These are phyloP conservation scores for Lindbergichthys nudifrons DNA, from an alignment of 2,797 vertebrate species.

Conservation along the genomic window DNA sequence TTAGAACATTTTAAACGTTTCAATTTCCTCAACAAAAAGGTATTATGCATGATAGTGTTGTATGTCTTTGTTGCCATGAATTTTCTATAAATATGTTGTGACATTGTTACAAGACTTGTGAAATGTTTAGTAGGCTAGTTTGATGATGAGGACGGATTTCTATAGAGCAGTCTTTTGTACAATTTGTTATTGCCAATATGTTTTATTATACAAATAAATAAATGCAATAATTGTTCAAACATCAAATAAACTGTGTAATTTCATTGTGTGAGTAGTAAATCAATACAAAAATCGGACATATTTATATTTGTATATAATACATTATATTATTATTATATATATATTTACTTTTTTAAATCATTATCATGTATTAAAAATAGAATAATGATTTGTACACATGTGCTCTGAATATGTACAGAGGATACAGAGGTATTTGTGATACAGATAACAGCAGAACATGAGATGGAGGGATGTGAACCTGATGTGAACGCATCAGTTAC, in stretches of 20 bases:
- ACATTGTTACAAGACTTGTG: background rate
- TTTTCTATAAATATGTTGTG: background rate
- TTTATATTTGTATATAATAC: no score
- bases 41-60: background rate
- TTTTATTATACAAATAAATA: conserved; percentile 30
- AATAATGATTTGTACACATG: no score
- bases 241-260: conserved; percentile 16
- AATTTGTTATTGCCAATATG: conserved; percentile 17
- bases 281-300: background rate
- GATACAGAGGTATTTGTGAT: no score
- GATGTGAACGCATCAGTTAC: background rate
- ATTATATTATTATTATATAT: no score
- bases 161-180: conserved; percentile 21
- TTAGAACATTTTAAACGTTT: background rate
- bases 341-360: no score
- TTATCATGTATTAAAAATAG: no score
- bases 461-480: conserved; percentile 28
- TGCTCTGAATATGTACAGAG: no score
- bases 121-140: background rate
- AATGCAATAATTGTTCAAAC: conserved; percentile 32
- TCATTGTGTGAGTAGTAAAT: conserved; percentile 14
- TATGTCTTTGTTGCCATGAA: background rate
- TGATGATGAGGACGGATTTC: background rate
- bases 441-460: background rate
- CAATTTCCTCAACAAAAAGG: background rate